Base-by-base conservation (phyloP, 2,888 invertebrate species). In the Ennomos fuscantarius region DNA sequence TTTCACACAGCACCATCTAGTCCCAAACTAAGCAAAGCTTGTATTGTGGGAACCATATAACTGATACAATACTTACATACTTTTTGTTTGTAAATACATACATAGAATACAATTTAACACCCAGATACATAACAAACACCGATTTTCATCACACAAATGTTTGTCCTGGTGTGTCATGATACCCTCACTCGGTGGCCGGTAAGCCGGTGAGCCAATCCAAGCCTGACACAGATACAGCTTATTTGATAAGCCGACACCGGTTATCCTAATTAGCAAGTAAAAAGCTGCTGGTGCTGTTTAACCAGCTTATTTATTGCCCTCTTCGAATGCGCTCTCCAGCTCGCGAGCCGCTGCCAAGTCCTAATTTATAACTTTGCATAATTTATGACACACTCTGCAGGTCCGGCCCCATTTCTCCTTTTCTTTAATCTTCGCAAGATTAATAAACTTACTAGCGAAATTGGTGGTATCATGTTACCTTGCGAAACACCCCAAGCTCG, bases 291-390 rank as follows among this genome's bases (percentile, higher is more conserved):
- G 11, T 34, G 52, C n/a, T 24, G 48, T 11, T n/a, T 35, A 13
- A 32, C 11, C 39, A 24, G 39, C 34, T 55, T 15, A 24, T 45
- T 42, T 53, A 45, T 54, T 39, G 45, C 53, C 40, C 49, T 31
- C 2, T 13, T 39, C 11, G 12, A 35, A 35, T 55, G 47, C 44
- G 34, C 39, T 31, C 39, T 13, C 36, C 34, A 50, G 44, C 24
- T 33, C 43, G 48, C 36, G 43, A 41, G 32, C 37, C n/a, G 56
- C 59, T 66, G 69, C 67, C 68, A 74, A 70, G 56, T 60, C 68
- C 63, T 68, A 66, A 73, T 71, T 73, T 72, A 69, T 63, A 63
- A 56, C 60, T 66, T 59, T 61, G 63, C 65, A 63, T 68, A 61
- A 75, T 69, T 73, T 70, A 75, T 65, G 49, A 56, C 60, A 50